Percentiles rank a stretch among this genome's conserved stretches.
Conservation (phyloP, 2,888 invertebrate species). For the Acanthopleura granulata region DNA sequence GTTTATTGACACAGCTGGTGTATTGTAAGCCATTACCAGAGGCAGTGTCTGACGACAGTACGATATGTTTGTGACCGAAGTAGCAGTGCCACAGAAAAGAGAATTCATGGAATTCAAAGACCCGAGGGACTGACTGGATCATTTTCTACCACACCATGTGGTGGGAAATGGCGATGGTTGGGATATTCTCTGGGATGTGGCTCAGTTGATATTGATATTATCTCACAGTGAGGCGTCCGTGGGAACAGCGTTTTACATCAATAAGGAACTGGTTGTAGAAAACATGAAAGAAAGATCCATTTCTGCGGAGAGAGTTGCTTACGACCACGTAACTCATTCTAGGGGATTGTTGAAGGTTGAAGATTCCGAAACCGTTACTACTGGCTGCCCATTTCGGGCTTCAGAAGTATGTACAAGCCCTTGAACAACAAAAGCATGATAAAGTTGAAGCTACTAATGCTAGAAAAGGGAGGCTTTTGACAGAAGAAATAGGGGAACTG, state of each 20-base stretch:
- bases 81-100: no score
- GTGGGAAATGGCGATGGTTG: neutral
- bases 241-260: constrained; percentile 20
- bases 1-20: no score
- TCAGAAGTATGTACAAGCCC: neutral
- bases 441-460: neutral
- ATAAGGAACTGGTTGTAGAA: constrained; percentile 17
- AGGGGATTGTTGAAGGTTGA: constrained; percentile 15
- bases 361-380: neutral
- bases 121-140: constrained; percentile 2
- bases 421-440: neutral
- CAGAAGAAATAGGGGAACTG: neutral
- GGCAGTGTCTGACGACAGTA: no score
- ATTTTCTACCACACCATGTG: neutral
- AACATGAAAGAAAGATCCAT: constrained; percentile 17
- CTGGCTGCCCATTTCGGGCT: neutral
- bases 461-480: neutral
- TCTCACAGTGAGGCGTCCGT: constrained; percentile 20
- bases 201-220: constrained; percentile 6
- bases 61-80: no score
- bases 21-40: no score
- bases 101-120: no score
- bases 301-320: neutral
- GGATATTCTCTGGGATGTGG: constrained; percentile 6
- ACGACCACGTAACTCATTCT: neutral